Base-by-base conservation (phyloP, 2,888 invertebrate genomes). In the Polydrusus cervinus region DNA sequence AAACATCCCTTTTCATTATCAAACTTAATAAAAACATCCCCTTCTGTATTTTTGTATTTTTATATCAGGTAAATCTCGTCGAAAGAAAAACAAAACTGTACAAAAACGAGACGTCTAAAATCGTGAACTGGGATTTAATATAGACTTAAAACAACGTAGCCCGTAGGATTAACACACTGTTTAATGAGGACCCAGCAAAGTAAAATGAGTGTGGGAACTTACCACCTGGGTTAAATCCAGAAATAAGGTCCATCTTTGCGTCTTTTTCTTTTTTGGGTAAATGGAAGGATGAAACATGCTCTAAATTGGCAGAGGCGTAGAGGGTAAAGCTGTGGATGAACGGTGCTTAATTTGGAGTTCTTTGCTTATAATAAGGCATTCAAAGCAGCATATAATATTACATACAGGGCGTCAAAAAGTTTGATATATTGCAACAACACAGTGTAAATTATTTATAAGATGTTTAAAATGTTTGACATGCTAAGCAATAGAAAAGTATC, bases 161-260 rank as follows among this genome's bases (percentile, higher is more conserved):
- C 57, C 62, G 61, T 16, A 20, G 75, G 71, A 71, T 75, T 71
- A 75, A 75, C 67, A 66, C 71, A 71, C 65, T 55, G 66, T 75
- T 75, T 75, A 69, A 75, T 75, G 67, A 71, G 67, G 71, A 67
- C 68, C 57, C 66, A 49, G 70, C 69, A 74, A 65, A 70, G 71
- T 45, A 68, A 61, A 75, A 75, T 55, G 67, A 67, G 53, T 75
- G 75, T 75, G 75, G 64, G 75, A 75, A 75, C 61, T 25, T 10
- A 45, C 64, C 75, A 75, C 71, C 75, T 75, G 75, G 57, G 47
- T 43, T 16, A 16, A 14, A 66, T 65, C 47, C 38, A 57, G 68
- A 68, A 34, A 57, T 57, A 34, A 57, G 34, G 55, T 20, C 53
- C 40, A 53, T 20, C 53, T 18, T 40, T 67, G 38, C 40, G 7